Base-by-base conservation (phyloP, 2,888 invertebrate genomes). In the Plebejus anna region DNA sequence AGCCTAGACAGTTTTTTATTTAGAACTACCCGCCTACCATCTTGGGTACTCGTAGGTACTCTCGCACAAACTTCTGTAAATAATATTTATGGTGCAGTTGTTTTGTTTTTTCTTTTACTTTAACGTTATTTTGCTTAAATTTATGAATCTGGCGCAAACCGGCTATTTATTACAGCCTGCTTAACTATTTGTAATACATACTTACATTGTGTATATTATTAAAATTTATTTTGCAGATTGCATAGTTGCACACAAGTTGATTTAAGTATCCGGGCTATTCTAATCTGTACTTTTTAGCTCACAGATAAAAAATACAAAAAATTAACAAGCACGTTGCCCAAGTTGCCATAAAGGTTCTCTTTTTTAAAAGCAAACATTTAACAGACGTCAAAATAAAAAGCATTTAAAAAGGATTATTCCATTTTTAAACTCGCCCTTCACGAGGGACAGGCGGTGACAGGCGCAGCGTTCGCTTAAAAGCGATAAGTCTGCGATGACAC, bases 401-500 rank as follows among this genome's bases (percentile, higher is more conserved):
- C 75, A 73, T 78, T 79, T 80, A 80, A 81, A 78, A 82, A 81
- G 80, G 81, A 80, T 79, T 80, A 81, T 80, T 83, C 79, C 80
- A 81, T 81, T 81, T 82, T 82, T 81, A 79, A 82, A 83, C 81
- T 75, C 78, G 80, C 79, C 77, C 77, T 76, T 76, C 22, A 77
- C 80, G 81, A 81, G 83, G 82, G 85, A 86, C 83, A 84, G 84
- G 82, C 83, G 84, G 85, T 86, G 89, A 87, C 88, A 88, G 87
- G 83, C 86, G 84, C 83, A 80, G 80, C 78, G 79, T 79, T 77
- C 76, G 78, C 77, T 79, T 80, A 79, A 70, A 82, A 79, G 82
- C 86, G 88, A 87, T 88, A 88, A 89, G 87, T 86, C 86, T 82
- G 81, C 82, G 84, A 84, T 85, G 89, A 87, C 87, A 84, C 82